These are phyloP conservation scores for Hapalemur alaotrensis DNA, from an alignment of 2,797 vertebrate species.

Conservation along the genomic window DNA sequence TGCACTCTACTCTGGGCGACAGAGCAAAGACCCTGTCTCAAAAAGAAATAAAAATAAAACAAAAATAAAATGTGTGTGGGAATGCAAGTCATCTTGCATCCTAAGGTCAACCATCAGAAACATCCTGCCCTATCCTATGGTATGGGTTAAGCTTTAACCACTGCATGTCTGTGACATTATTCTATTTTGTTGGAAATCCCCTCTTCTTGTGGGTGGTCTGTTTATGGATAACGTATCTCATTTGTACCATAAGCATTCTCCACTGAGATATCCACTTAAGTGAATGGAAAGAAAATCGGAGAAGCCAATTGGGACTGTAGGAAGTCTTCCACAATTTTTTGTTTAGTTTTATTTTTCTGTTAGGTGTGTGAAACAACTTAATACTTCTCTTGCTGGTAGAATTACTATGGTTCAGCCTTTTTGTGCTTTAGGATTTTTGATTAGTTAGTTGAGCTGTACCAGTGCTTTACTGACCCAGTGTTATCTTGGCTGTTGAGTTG, in stretches of 20 bases:
- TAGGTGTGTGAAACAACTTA: background rate
- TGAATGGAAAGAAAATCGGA: background rate
- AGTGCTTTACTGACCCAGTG: background rate
- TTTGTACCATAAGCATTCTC: background rate
- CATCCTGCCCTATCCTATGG: background rate
- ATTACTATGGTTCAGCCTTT: background rate
- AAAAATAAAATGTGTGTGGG: background rate
- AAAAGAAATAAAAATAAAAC: background rate
- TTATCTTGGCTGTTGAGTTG: background rate
- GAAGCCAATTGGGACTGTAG: background rate
- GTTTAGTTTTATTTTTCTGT: background rate
- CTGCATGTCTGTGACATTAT: background rate
- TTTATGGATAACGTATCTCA: background rate
- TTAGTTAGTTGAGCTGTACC: background rate
- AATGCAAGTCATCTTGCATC: background rate
- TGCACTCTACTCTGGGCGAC: background rate
- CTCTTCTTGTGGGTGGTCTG: background rate
- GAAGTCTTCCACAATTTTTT: background rate
- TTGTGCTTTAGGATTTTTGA: background rate
- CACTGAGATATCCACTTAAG: background rate
- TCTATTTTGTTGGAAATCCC: background rate
- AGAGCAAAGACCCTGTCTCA: background rate
- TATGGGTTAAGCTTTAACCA: background rate
- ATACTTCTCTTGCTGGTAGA: background rate
- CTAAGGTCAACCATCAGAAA: background rate